phyloP scores from a whole-genome alignment of 2,797 vertebrate species.

The Rhinella marina region DNA sequence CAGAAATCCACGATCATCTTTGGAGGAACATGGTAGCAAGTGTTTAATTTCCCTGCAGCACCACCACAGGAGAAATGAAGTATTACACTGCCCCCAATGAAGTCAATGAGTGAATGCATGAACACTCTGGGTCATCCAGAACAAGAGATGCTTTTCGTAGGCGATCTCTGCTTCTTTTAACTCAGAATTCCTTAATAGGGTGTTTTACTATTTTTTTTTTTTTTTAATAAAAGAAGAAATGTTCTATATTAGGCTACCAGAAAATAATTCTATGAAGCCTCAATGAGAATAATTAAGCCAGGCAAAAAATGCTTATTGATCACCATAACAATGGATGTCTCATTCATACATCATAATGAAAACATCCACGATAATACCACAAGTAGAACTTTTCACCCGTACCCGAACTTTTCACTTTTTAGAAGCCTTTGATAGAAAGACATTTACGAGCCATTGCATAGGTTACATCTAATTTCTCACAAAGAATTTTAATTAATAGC shows the following conservation, averaged over 20 bases:
- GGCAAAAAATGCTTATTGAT: conserved; percentile 14
- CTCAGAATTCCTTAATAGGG: background rate
- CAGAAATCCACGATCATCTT: background rate
- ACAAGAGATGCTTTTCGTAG: background rate
- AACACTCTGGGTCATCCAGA: background rate
- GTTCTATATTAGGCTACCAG: background rate
- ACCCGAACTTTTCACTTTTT: too few species aligned
- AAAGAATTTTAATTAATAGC: conserved; percentile 58
- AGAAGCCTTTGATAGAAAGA: conserved; percentile 29
- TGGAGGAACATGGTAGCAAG: background rate
- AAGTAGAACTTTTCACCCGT: background rate
- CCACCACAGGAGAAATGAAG: background rate
- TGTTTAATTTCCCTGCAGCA: background rate
- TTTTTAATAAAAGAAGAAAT: background rate
- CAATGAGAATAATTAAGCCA: background rate
- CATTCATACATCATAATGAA: conserved; percentile 9
- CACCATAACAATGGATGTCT: background rate
- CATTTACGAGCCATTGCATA: conserved; percentile 24
- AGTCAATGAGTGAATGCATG: background rate
- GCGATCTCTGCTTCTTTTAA: background rate
- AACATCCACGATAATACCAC: background rate
- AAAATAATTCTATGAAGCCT: conserved; percentile 1
- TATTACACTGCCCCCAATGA: background rate
- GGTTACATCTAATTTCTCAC: conserved; percentile 48
- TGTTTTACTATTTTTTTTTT: background rate